phyloP scores from a whole-genome alignment of 1,140 invertebrate genomes.

The Bombus breviceps region DNA sequence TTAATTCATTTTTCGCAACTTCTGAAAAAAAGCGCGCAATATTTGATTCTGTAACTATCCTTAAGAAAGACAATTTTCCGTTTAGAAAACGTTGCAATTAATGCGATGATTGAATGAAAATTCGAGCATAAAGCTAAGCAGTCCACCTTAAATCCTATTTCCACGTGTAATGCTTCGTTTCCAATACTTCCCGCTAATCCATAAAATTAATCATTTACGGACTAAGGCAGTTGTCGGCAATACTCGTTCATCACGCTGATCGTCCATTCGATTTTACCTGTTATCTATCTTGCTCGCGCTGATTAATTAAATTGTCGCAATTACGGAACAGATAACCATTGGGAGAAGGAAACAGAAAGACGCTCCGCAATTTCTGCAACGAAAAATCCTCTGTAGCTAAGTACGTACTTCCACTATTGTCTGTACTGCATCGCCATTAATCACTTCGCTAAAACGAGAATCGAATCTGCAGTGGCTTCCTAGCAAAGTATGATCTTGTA shows the following conservation, averaged over 20 bases:
- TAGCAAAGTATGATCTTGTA: neutral
- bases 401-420: neutral
- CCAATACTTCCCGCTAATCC: slow-evolving; percentile 45
- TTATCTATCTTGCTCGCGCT: neutral
- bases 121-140: neutral
- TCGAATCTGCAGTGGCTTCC: neutral
- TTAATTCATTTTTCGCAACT: too few relatives aligned
- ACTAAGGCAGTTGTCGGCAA: slow-evolving; percentile 30
- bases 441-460: neutral
- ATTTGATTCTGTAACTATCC: neutral
- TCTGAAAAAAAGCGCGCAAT: too few relatives aligned
- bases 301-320: slow-evolving; percentile 32
- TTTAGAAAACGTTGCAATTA: neutral
- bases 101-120: neutral
- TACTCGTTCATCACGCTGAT: slow-evolving; percentile 25
- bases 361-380: neutral
- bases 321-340: slow-evolving; percentile 4
- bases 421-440: neutral
- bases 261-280: neutral
- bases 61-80: neutral
- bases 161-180: slow-evolving; percentile 32
- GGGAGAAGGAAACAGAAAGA: neutral
- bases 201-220: slow-evolving; percentile 63
- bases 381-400: neutral
- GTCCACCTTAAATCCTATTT: slow-evolving; percentile 53